Conservation (phyloP, 1,140 invertebrate genomes). For the Macrotrachela quadricornifera region DNA sequence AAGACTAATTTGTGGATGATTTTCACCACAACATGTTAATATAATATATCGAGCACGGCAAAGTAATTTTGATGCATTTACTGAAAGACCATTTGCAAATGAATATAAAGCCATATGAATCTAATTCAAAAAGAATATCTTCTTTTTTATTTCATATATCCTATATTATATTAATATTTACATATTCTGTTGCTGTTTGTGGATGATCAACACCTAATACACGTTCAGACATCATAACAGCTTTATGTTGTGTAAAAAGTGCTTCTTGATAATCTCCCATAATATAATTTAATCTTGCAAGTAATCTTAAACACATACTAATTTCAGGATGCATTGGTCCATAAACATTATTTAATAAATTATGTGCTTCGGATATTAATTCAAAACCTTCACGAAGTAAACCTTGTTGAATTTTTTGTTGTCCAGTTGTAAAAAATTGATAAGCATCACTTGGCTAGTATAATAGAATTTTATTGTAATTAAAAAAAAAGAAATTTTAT, state of each 20-base stretch:
- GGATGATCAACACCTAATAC: conserved; percentile 71
- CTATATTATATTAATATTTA: neutral
- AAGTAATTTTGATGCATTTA: conserved; percentile 69
- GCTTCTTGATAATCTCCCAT: conserved; percentile 73
- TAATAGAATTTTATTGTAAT: too few species aligned
- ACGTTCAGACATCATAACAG: conserved; percentile 86
- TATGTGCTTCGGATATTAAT: conserved; percentile 76
- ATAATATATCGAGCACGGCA: conserved; percentile 84
- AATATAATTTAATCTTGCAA: conserved; percentile 83
- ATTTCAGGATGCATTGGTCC: conserved; percentile 96
- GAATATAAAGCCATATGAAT: conserved; percentile 74
- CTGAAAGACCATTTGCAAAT: conserved; percentile 87
- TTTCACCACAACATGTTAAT: conserved; percentile 72
- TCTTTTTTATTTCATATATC: too few species aligned
- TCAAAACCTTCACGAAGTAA: conserved; percentile 85
- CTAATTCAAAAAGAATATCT: too few species aligned
- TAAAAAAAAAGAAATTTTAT: too few species aligned
- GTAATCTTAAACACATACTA: conserved; percentile 64
- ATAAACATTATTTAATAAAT: conserved; percentile 89
- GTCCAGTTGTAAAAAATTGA: conserved; percentile 88
- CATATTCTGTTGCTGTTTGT: conserved; percentile 1
- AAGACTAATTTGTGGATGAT: conserved; percentile 86
- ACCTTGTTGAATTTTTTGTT: conserved; percentile 85
- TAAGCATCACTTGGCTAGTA: conserved; percentile 55
- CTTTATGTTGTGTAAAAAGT: conserved; percentile 84